Evolutionary conservation across 35 echinoderm and acorn worm species (phyloP).

Genomic region (Patiria miniata): DNA sequence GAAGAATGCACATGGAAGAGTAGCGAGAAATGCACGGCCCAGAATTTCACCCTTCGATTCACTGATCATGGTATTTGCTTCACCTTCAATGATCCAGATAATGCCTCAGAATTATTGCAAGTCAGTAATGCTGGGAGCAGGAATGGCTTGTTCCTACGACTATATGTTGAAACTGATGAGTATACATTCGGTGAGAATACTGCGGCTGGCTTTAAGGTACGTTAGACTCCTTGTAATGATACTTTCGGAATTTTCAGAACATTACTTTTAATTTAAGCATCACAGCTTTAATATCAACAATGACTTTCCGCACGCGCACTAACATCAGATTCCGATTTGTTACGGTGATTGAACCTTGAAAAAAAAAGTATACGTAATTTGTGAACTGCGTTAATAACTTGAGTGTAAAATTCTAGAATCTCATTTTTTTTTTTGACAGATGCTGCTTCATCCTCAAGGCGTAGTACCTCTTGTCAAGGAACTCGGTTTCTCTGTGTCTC

Average conservation of each 20-base stretch:
- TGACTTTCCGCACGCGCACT: background rate
- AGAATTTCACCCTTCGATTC: background rate
- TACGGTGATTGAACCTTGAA: background rate
- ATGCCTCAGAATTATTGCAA: background rate
- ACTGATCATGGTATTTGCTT: conserved; percentile 42
- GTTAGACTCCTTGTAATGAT: background rate
- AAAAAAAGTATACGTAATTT: background rate
- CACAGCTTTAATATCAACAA: background rate
- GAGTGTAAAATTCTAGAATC: too few species aligned
- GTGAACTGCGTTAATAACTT: background rate
- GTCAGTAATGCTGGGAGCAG: conserved; percentile 21
- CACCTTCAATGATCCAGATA: conserved; percentile 40
- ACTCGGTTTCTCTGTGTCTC: conserved; percentile 33
- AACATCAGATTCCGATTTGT: background rate
- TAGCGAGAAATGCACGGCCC: background rate
- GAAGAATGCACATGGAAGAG: background rate
- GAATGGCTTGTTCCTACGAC: conserved; percentile 30
- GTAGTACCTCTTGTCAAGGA: conserved; percentile 40
- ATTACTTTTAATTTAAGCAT: background rate
- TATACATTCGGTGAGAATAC: conserved; percentile 44
- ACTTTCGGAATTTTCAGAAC: too few species aligned
- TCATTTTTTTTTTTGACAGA: background rate
- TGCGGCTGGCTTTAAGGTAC: conserved; percentile 59
- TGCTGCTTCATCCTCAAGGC: conserved; percentile 41
- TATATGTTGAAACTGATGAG: conserved; percentile 44